Conservation (phyloP, 2,113 vertebrate species). For the Pyxicephalus adspersus region DNA sequence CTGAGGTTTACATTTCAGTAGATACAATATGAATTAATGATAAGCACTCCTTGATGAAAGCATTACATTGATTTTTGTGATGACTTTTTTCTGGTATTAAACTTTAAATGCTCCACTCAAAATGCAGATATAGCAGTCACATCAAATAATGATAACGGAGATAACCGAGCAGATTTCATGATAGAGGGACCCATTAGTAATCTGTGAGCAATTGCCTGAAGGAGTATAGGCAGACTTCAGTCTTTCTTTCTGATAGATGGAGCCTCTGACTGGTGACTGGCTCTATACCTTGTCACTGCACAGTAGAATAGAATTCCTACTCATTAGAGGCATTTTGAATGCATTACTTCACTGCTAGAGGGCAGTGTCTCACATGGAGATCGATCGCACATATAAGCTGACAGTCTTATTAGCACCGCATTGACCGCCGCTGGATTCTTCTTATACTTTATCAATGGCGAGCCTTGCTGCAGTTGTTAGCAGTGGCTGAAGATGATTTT, state of each 20-base stretch:
- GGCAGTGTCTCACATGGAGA: slow-evolving; percentile 24
- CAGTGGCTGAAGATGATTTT: not conserved
- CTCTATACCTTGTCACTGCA: no score
- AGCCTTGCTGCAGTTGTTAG: not conserved
- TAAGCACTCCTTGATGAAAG: no score
- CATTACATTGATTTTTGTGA: not conserved
- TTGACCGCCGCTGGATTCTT: not conserved
- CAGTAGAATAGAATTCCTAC: not conserved
- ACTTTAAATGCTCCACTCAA: not conserved
- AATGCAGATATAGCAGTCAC: not conserved
- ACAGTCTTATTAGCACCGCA: slow-evolving; percentile 13
- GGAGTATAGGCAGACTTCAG: not conserved
- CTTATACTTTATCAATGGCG: slow-evolving; percentile 2
- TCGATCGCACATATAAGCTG: not conserved
- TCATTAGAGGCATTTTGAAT: slow-evolving; percentile 20
- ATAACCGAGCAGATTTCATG: not conserved
- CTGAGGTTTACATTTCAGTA: no score
- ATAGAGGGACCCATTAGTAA: not conserved
- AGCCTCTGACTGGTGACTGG: not conserved
- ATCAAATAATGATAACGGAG: not conserved
- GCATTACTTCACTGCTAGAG: slow-evolving; percentile 20
- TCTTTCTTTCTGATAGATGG: not conserved
- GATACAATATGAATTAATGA: no score
- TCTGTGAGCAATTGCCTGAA: not conserved
- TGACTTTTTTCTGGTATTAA: not conserved